Evolutionary conservation across 2,888 invertebrate genomes (phyloP), one percentile per base, ranked within the genome.

Genomic region (Xestia sexstrigata): DNA sequence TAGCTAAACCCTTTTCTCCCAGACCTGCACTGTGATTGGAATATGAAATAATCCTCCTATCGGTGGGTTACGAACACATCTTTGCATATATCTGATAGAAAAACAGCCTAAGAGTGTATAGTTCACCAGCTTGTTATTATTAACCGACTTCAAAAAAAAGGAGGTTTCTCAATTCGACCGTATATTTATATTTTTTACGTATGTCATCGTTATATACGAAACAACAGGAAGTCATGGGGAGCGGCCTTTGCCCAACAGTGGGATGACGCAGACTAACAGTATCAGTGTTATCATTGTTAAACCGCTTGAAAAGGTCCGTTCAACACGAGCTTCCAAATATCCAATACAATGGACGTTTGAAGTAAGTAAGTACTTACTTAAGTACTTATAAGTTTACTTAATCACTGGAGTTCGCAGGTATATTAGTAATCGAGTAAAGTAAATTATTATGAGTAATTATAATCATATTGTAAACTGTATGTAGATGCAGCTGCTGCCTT

Each of bases 311-410:
- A 55, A 65, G 47, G 15, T 65, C 63, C 47, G 73, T 55, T 45
- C 26, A 47, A 80, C 35, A 60, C 49, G n/a, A 42, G 20, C 30
- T 20, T 73, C 47, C 30, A 20, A 78, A 78, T 78, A 55, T 72
- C 30, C 6, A 15, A 30, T 72, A 63, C 55, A 80, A 47, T 55
- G 39, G 45, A 63, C 35, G 49, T 45, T 70, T n/a, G 35, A 42
- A 70, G 42, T 45, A 5, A 5, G n/a, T n/a, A 35, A 35, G 39
- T 39, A 39, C 39, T 8, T 39, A 39, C 39, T n/a, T n/a, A n/a
- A n/a, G n/a, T n/a, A n/a, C n/a, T 0, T 23, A 52, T 52, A 52
- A 42, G 62, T 63, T 30, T 42, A 76, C n/a, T 26, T 52, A 70
- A 45, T 26, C 26, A 65, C 6, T 45, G 55, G 8, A 20, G 15